These are phyloP conservation scores for Echinometra lucunter DNA, from an alignment of 53 echinoderm and acorn worm genomes.

Conservation along the genomic window DNA sequence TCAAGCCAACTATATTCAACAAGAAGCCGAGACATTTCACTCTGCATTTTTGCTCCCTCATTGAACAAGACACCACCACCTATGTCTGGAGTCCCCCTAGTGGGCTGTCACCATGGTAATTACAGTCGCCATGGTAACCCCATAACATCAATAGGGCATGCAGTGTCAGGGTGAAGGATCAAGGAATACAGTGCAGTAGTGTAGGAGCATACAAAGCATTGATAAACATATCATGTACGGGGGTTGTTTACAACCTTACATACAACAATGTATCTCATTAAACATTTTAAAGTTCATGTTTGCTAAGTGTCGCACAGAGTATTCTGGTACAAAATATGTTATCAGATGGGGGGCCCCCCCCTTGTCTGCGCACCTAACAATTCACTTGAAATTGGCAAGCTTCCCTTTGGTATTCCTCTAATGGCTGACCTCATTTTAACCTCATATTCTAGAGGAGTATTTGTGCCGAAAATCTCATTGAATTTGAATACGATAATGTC, in stretches of 20 bases:
- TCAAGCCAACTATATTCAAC: not conserved
- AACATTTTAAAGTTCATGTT: not conserved
- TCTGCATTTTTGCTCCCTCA: not conserved
- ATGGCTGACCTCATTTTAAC: no score
- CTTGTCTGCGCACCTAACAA: no score
- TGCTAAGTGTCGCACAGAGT: not conserved
- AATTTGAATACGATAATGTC: no score
- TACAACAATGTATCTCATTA: no score
- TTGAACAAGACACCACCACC: slow-evolving; percentile 13
- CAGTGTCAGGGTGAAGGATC: slow-evolving; percentile 9
- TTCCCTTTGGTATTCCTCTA: no score
- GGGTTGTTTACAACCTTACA: not conserved
- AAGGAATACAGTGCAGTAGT: slow-evolving; percentile 13
- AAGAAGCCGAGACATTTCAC: not conserved
- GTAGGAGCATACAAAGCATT: not conserved
- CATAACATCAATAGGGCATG: slow-evolving; percentile 6
- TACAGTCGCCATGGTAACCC: not conserved
- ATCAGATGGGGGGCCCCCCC: no score
- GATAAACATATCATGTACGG: not conserved
- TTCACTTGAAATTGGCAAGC: no score
- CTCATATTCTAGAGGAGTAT: no score
- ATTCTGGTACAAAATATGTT: no score
- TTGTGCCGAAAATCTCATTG: no score
- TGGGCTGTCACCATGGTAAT: slow-evolving; percentile 61
- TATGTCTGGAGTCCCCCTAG: slow-evolving; percentile 43